These are phyloP conservation scores for Chitala chitala DNA, from an alignment of 2,113 vertebrate species.

Conservation along the genomic window DNA sequence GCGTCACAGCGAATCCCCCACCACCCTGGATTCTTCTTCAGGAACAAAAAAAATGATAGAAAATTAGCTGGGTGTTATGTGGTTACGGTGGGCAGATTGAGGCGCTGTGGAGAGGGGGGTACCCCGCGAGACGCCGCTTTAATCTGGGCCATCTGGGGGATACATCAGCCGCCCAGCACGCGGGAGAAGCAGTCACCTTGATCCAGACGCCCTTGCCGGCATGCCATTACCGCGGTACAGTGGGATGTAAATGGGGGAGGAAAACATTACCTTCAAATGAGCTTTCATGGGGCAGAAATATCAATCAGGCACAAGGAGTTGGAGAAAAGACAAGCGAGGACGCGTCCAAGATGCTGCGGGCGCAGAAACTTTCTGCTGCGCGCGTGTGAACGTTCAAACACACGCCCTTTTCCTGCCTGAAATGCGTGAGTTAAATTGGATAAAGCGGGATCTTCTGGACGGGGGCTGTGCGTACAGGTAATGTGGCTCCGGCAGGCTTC, in stretches of 20 bases:
- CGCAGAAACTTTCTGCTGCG: background rate
- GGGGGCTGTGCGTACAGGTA: no score
- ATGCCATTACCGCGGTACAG: conserved; percentile 58
- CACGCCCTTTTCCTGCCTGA: no score
- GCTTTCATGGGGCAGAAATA: conserved; percentile 50
- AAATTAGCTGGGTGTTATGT: background rate
- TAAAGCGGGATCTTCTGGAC: no score
- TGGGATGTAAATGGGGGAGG: conserved; percentile 59
- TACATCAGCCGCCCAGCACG: conserved; percentile 59
- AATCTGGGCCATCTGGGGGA: conserved; percentile 60
- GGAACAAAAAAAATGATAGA: background rate
- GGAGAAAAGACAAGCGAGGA: conserved; percentile 29
- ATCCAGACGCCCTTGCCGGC: conserved; percentile 68
- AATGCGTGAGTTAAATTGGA: no score
- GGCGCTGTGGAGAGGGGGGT: conserved; percentile 28
- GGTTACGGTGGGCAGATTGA: conserved; percentile 2
- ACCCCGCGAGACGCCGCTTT: conserved; percentile 22
- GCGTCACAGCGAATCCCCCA: background rate
- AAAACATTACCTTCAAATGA: conserved; percentile 64
- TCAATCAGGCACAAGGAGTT: conserved; percentile 40
- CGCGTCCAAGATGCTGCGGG: conserved; percentile 6
- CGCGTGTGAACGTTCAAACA: no score
- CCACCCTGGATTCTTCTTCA: background rate
- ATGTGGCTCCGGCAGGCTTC: no score
- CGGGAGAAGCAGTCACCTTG: conserved; percentile 65